phyloP scores from a whole-genome alignment of 2,113 vertebrate species.

The Dasyurus viverrinus region DNA sequence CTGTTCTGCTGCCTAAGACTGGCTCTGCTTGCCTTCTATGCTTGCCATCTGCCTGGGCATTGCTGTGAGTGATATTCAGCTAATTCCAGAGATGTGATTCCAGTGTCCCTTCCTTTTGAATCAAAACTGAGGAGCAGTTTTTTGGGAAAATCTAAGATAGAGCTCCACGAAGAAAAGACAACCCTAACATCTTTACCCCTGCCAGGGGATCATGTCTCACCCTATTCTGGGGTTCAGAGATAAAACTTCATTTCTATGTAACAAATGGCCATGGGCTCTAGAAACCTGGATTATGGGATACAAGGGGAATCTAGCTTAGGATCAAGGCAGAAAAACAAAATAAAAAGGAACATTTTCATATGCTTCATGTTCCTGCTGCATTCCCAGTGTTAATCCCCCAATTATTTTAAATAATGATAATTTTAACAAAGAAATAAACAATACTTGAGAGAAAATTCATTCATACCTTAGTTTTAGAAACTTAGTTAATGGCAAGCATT shows the following conservation, averaged over 20 bases:
- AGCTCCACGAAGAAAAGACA: not conserved
- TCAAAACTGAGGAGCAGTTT: not conserved
- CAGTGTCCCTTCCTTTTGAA: not conserved
- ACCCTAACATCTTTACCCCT: not conserved
- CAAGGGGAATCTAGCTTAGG: constrained; percentile 13
- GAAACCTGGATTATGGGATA: not conserved
- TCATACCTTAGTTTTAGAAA: constrained; percentile 58
- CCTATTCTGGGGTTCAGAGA: not conserved
- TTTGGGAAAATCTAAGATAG: not conserved
- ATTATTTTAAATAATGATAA: not conserved
- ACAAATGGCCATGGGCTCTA: not conserved
- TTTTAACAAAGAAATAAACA: constrained; percentile 20
- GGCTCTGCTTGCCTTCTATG: not conserved
- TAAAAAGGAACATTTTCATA: not conserved
- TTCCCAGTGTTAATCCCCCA: not conserved
- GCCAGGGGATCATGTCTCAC: not conserved
- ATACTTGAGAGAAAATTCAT: not conserved
- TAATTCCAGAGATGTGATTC: not conserved
- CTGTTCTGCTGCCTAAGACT: not conserved
- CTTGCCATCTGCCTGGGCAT: not conserved
- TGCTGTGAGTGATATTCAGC: not conserved
- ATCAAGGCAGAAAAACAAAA: constrained; percentile 2
- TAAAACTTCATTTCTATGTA: not conserved
- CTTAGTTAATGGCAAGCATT: constrained; percentile 1
- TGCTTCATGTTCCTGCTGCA: not conserved